Base-by-base conservation (phyloP, 2,888 invertebrate species). In the Polydrusus pterygomalis region DNA sequence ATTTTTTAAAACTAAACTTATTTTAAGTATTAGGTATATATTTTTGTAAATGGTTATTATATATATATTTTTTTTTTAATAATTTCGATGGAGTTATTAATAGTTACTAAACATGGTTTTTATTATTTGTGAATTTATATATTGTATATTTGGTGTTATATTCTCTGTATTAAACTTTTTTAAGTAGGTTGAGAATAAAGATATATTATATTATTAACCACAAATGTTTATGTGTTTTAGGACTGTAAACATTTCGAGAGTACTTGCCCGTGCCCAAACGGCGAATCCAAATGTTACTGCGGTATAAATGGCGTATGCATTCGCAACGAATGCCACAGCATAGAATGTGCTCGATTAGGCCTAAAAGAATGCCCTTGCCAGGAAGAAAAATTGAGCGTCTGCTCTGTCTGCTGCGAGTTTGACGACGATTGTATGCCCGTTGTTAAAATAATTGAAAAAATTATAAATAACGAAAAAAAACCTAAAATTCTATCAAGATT, bases 271-370 rank as follows among this genome's bases (percentile, higher is more conserved):
- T 89, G 90, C 74, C 40, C 71, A 0, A 79, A 83, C 38, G 45
- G 77, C 18, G 34, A 60, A 43, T 7, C 79, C 0, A 64, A 71
- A 0, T 90, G 90, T 75, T 79, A 78, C 0, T 90, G 90, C 79
- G 90, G 89, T 0, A 83, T 90, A 49, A 88, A 88, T 34, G 90
- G 90, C 0, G 84, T 86, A 2, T 90, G 90, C 69, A 60, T 88
- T 15, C 88, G 88, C 75, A 85, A 86, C 8, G 83, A 83, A 65
- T 90, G 90, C 73, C 89, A 89, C 78, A 89, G 89, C 0, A 86
- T 88, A 0, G 90, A 90, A 81, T 90, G 90, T 81, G 88, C 88
- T 0, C 75, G 85, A 6, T 81, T 90, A 0, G 88, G 89, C 0
- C 83, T 89, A 0, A 79, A 73, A 13, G 90, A 90, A 82, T 90